Conservation (phyloP, 2,888 invertebrate genomes). For the Marronus borbonicus region DNA sequence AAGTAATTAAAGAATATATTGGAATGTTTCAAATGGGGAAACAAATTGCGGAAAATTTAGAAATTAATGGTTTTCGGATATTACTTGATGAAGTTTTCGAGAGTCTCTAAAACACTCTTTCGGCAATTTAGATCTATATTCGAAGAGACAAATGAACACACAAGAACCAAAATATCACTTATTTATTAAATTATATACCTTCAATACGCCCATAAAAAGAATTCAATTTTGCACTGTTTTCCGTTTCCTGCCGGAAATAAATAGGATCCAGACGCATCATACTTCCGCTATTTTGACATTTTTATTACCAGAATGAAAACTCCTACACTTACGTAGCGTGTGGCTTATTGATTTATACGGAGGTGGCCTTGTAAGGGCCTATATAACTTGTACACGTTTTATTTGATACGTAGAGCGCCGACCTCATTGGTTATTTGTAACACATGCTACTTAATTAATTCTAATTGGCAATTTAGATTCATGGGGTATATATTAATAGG, state of each 20-base stretch:
- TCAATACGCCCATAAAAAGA: neutral
- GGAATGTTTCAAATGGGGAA: no score
- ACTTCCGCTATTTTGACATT: neutral
- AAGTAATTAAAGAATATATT: no score
- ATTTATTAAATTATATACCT: neutral
- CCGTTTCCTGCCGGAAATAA: neutral
- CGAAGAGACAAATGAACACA: no score
- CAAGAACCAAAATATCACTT: no score
- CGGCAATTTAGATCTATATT: no score
- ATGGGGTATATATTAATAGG: constrained; percentile 37
- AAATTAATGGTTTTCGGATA: no score
- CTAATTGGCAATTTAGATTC: constrained; percentile 45
- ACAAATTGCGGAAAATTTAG: no score
- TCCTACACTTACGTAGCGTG: constrained; percentile 5
- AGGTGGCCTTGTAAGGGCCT: constrained; percentile 19
- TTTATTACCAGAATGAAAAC: neutral
- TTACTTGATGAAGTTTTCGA: no score
- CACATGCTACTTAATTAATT: constrained; percentile 46
- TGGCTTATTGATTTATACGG: constrained; percentile 31
- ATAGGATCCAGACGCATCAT: neutral
- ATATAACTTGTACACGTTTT: neutral
- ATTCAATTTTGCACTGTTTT: neutral
- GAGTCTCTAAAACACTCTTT: no score
- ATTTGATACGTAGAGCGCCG: constrained; percentile 18
- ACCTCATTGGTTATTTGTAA: constrained; percentile 42